A percentile compares a stretch with the other conserved stretches of the same genome.
Evolutionary conservation across 2,797 vertebrate genomes (phyloP).

Genomic region (Myioborus melanocephalus): DNA sequence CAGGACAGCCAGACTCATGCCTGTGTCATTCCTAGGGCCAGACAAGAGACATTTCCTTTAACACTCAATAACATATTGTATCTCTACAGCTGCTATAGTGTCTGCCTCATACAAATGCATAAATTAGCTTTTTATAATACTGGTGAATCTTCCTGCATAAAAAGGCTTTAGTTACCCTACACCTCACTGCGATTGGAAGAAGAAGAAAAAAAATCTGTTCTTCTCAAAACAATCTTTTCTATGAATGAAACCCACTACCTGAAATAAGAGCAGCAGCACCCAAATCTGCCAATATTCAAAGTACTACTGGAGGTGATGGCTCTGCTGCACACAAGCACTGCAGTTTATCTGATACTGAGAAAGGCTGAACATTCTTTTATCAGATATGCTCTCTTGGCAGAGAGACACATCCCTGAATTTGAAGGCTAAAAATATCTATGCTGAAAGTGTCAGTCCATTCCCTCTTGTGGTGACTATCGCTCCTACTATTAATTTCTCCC

Average conservation of each 20-base stretch:
- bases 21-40: background rate
- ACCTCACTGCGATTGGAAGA: background rate
- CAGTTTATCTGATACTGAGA: background rate
- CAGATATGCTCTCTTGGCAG: background rate
- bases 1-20: background rate
- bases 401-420: background rate
- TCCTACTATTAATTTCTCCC: background rate
- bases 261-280: background rate
- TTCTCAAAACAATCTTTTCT: background rate
- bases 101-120: background rate
- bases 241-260: background rate
- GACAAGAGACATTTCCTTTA: background rate
- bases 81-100: background rate
- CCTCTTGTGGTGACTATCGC: background rate
- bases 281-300: background rate
- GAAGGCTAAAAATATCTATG: background rate
- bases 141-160: background rate
- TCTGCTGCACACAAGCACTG: background rate
- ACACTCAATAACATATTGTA: background rate
- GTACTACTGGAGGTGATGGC: background rate
- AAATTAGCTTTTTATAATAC: background rate
- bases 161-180: background rate
- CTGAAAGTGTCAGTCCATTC: background rate
- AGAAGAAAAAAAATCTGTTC: background rate
- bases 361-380: background rate